phyloP scores from a whole-genome alignment of 2,113 vertebrate species.

The Miniopterus natalensis region DNA sequence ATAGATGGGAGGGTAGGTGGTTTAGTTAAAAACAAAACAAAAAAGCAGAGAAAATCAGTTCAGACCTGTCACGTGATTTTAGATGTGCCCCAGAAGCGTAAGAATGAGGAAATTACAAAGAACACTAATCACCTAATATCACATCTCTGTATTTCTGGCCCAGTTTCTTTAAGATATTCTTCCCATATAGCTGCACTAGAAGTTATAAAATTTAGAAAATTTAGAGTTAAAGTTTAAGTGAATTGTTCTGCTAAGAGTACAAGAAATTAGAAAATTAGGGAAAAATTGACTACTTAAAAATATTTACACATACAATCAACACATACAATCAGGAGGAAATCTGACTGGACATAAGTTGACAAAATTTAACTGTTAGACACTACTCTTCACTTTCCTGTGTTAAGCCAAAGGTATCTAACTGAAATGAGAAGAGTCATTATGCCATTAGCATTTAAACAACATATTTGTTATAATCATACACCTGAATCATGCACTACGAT shows the following conservation, averaged over 20 bases:
- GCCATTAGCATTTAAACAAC: slow-evolving; percentile 20
- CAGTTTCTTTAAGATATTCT: slow-evolving; percentile 30
- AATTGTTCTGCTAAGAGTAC: slow-evolving; percentile 37
- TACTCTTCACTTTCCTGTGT: slow-evolving; percentile 2
- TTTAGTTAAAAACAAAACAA: not conserved
- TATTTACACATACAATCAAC: not conserved
- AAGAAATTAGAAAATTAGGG: not conserved
- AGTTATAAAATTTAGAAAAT: not conserved
- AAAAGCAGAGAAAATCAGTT: not conserved
- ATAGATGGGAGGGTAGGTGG: not conserved
- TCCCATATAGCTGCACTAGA: not conserved
- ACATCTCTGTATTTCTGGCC: not conserved
- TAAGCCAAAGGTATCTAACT: not conserved
- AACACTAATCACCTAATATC: not conserved
- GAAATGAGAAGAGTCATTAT: not conserved
- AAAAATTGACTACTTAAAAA: not conserved
- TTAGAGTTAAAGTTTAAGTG: slow-evolving; percentile 4
- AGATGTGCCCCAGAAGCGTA: not conserved
- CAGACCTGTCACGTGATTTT: slow-evolving; percentile 12
- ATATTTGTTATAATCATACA: not conserved
- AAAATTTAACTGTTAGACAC: not conserved
- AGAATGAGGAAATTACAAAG: not conserved
- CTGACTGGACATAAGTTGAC: not conserved
- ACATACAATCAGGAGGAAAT: slow-evolving; percentile 13
- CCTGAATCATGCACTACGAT: not conserved